These are phyloP conservation scores for Imbricaverruca yamaguchii DNA, from an alignment of 2,888 invertebrate genomes.

Conservation along the genomic window DNA sequence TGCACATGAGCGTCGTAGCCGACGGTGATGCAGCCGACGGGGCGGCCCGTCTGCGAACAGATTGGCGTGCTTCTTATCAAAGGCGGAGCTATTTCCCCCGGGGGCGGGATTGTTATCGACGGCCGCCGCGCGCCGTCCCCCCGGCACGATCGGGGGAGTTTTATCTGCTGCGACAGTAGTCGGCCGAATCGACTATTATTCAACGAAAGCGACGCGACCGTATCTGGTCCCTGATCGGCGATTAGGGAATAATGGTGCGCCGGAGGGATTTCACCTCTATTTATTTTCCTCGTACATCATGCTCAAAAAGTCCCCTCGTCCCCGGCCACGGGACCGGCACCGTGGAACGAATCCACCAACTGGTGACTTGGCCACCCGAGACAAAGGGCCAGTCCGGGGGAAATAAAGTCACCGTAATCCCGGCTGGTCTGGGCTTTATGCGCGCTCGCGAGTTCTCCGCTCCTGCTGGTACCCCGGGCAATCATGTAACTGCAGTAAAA, in stretches of 20 bases:
- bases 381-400: not conserved
- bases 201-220: slow-evolving; percentile 22
- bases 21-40: too few relatives aligned
- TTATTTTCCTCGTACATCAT: slow-evolving; percentile 20
- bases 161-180: slow-evolving; percentile 17
- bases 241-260: slow-evolving; percentile 18
- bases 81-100: not conserved
- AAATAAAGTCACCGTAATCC: slow-evolving; percentile 17
- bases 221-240: slow-evolving; percentile 7
- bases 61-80: slow-evolving; percentile 8
- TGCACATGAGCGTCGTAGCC: too few relatives aligned
- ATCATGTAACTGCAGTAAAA: not conserved
- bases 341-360: slow-evolving; percentile 8
- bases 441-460: not conserved
- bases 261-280: slow-evolving; percentile 20
- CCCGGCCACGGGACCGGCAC: not conserved
- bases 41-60: not conserved
- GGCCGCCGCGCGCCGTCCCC: not conserved
- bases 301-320: slow-evolving; percentile 16
- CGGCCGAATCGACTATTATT: slow-evolving; percentile 19
- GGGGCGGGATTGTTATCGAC: slow-evolving; percentile 10
- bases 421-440: not conserved
- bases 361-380: not conserved
- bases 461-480: not conserved
- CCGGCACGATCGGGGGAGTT: not conserved